These are phyloP conservation scores for Probosciger aterrimus DNA, from an alignment of 2,113 vertebrate genomes.

Conservation along the genomic window DNA sequence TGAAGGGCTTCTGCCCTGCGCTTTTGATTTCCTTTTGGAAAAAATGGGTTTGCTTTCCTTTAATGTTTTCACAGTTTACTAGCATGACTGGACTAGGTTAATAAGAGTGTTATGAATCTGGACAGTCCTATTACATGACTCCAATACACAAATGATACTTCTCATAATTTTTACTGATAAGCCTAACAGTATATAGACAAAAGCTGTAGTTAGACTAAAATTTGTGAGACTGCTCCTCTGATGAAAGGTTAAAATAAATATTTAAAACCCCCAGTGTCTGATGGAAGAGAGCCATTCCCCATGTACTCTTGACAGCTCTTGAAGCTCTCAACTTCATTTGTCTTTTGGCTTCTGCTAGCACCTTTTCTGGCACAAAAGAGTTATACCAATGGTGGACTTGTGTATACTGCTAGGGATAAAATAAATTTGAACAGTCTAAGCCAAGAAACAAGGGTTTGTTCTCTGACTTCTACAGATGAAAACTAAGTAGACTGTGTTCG, in stretches of 20 bases:
- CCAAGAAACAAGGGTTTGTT: neutral
- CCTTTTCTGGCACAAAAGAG: neutral
- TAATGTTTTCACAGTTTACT: neutral
- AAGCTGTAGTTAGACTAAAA: neutral
- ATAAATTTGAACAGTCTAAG: neutral
- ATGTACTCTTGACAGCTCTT: neutral
- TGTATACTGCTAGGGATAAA: neutral
- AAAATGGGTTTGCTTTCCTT: neutral
- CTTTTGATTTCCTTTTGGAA: neutral
- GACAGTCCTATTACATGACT: neutral
- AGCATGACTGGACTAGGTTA: neutral
- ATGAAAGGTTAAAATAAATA: neutral
- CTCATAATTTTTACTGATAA: neutral
- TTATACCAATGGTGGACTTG: neutral
- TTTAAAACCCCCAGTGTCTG: rapidly evolving
- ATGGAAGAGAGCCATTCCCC: neutral
- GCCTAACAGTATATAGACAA: neutral
- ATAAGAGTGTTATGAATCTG: neutral
- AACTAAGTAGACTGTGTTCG: neutral
- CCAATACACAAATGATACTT: neutral
- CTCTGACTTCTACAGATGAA: neutral
- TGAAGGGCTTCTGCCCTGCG: neutral
- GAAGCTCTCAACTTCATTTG: neutral
- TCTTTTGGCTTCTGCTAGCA: neutral
- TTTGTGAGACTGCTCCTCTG: neutral